Evolutionary conservation across 2,797 vertebrate genomes (phyloP).

Genomic region (Acipenser oxyrinchus): DNA sequence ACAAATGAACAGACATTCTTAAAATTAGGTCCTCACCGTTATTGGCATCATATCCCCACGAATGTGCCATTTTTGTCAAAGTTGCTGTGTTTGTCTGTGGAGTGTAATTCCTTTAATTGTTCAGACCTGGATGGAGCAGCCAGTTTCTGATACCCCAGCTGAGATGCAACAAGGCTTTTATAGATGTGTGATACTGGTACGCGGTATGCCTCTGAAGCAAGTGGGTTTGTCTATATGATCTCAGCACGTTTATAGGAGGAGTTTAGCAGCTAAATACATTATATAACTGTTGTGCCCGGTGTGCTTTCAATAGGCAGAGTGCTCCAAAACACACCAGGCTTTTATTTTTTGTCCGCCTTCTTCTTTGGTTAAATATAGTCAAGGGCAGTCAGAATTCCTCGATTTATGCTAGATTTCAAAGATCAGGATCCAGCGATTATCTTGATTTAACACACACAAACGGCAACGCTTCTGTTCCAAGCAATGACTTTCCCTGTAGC

Average conservation of each 20-base stretch:
- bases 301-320: slow-evolving; percentile 29
- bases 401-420: too few species aligned
- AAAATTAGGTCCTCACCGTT: slow-evolving; percentile 53
- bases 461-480: too few species aligned
- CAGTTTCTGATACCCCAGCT: slow-evolving; percentile 36
- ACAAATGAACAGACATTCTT: neutral
- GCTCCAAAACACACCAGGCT: too few species aligned
- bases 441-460: too few species aligned
- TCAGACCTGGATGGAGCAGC: slow-evolving; percentile 25
- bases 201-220: slow-evolving; percentile 28
- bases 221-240: slow-evolving; percentile 43
- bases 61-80: slow-evolving; percentile 48
- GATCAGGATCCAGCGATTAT: too few species aligned
- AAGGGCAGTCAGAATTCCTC: too few species aligned
- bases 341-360: too few species aligned
- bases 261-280: slow-evolving; percentile 18
- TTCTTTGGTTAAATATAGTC: too few species aligned
- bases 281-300: too few species aligned
- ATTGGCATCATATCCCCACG: slow-evolving; percentile 58
- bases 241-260: slow-evolving; percentile 43
- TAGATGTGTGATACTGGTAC: slow-evolving; percentile 31
- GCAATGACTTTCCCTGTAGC: too few species aligned
- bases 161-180: slow-evolving; percentile 53
- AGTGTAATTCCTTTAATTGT: slow-evolving; percentile 26
- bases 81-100: slow-evolving; percentile 21